Evolutionary conservation across 2,888 invertebrate genomes (phyloP).

Genomic region (Cryptus viduatorius): DNA sequence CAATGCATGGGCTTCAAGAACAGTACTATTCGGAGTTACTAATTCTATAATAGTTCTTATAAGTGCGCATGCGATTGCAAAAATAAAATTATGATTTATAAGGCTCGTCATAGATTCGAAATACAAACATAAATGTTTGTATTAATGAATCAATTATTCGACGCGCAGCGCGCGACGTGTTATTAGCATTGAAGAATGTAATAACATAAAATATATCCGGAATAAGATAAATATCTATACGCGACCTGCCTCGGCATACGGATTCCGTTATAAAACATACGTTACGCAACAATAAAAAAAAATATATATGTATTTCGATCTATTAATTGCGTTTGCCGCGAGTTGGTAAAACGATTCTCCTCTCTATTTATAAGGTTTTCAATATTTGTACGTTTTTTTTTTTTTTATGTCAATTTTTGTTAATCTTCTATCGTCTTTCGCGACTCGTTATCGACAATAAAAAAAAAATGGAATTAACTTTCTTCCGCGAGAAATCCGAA

Average conservation of each 20-base stretch:
- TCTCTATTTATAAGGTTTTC: neutral
- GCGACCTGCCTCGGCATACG: neutral
- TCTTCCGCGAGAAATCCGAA: no score
- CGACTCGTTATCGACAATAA: neutral
- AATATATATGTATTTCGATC: neutral
- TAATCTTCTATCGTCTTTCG: neutral
- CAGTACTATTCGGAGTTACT: no score
- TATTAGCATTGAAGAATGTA: neutral
- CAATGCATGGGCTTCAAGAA: no score
- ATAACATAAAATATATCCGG: neutral
- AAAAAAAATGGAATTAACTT: neutral
- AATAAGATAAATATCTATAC: neutral
- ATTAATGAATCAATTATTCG: neutral
- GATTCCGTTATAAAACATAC: neutral
- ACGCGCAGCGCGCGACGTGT: neutral
- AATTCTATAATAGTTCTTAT: no score
- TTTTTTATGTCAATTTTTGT: conserved; percentile 2
- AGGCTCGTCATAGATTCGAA: no score
- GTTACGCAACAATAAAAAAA: neutral
- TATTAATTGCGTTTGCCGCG: neutral
- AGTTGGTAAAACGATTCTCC: no score
- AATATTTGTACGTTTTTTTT: neutral
- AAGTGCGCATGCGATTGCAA: no score
- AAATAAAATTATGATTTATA: no score
- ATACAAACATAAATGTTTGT: no score